Base-by-base conservation (phyloP, 2,113 vertebrate species). In the Tragelaphus scriptus region DNA sequence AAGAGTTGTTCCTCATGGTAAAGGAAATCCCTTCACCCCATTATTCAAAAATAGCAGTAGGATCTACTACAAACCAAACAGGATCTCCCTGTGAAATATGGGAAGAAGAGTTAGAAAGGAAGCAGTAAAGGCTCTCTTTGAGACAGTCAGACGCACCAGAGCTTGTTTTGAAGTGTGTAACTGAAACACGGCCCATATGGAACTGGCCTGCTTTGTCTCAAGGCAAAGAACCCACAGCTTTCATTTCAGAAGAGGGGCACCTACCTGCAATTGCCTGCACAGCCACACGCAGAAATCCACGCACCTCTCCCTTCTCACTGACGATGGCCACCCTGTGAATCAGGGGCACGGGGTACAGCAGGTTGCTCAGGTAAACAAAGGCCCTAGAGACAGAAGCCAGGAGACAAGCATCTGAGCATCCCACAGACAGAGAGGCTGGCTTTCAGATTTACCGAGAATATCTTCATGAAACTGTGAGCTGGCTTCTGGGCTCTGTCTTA, bases 281-380 rank as follows among this genome's bases (percentile, higher is more conserved):
- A 0, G 99, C 99, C 51, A 99, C 99, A 1, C 99, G 99, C 97
- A 99, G 99, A 97, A 99, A 99, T 47, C 99, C 99, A 36, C 99
- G 99, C 23, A 99, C 99, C 10, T 99, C 99, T 0, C 99, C 99
- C 84, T 99, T 99, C 99, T 99, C 99, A 2, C 99, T 99, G 97
- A 99, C 99, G 85, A 99, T 98, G 91, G 99, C 99, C 94, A 99
- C 99, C 85, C 99, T 99, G 98, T 99, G 99, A 96, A 99, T 99
- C 97, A 99, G 99, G 16, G 99, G 99, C 84, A 99, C 99, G 0
- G 99, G 99, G 98, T 99, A 99, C 75, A 99, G 99, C 95, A 99
- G 99, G 95, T 99, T 99, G 98, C 99, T 99, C 98, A 99, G 99
- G 99, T 99, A 99, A 40, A 99, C 99, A 82, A 99, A 99, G 0